Evolutionary conservation across 1,140 invertebrate species (phyloP).

Genomic region (Saxidomus purpurata): DNA sequence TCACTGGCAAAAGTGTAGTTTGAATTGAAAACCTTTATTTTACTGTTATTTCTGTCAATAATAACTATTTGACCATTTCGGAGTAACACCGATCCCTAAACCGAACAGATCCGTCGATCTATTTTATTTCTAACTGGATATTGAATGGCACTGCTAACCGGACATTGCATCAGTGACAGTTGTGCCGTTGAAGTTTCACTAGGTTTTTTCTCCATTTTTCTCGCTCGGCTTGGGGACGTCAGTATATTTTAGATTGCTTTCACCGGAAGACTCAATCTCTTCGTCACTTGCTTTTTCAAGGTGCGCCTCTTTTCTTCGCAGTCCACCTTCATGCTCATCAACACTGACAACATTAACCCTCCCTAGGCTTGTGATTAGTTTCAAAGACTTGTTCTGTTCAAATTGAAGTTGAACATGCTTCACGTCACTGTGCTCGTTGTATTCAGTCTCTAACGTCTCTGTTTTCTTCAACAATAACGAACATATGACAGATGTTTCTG

Average conservation of each 20-base stretch:
- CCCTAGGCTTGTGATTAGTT: not conserved
- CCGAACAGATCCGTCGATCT: not conserved
- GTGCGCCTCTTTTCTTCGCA: not conserved
- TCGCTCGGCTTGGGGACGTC: not conserved
- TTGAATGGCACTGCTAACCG: not conserved
- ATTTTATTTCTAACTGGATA: not conserved
- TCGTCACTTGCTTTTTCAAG: not conserved
- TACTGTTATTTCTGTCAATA: conserved; percentile 3
- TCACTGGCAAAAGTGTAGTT: not conserved
- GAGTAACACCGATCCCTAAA: not conserved
- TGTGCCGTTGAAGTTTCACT: too few species aligned
- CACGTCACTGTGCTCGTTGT: not conserved
- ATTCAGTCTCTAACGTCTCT: not conserved
- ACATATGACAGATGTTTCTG: not conserved
- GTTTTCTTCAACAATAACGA: not conserved
- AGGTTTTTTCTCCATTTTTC: not conserved
- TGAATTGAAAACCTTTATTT: conserved; percentile 1
- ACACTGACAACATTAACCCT: not conserved
- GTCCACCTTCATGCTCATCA: not conserved
- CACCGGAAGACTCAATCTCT: not conserved
- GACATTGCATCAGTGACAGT: not conserved
- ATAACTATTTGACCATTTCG: not conserved
- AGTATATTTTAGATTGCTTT: not conserved
- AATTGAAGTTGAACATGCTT: not conserved
- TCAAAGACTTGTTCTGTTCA: not conserved